These are phyloP conservation scores for Ptychodera flava DNA, from an alignment of 35 echinoderm and acorn worm genomes.

Conservation along the genomic window DNA sequence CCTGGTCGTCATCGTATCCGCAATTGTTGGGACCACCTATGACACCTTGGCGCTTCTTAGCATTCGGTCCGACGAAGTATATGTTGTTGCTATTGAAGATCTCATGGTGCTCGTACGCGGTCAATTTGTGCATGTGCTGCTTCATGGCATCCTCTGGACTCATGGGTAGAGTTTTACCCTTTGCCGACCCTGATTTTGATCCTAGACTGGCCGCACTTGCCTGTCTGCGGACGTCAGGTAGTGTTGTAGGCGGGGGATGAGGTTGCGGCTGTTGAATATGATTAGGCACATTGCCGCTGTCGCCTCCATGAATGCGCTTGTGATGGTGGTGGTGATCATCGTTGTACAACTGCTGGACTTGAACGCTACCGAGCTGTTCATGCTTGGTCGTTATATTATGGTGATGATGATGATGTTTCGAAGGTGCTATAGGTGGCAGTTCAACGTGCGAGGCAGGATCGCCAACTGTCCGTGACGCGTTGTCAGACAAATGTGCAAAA, in stretches of 20 bases:
- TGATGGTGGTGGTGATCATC: slow-evolving; percentile 95
- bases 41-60: slow-evolving; percentile 94
- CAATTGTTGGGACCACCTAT: slow-evolving; percentile 95
- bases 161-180: slow-evolving; percentile 67
- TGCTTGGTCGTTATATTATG: slow-evolving; percentile 81
- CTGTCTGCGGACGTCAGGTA: slow-evolving; percentile 61
- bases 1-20: slow-evolving; percentile 99
- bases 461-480: slow-evolving; percentile 33
- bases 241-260: slow-evolving; percentile 22
- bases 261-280: slow-evolving; percentile 54
- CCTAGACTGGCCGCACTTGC: slow-evolving; percentile 70
- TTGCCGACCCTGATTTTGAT: slow-evolving; percentile 88
- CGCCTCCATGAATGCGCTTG: slow-evolving; percentile 43
- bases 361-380: slow-evolving; percentile 71
- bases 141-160: slow-evolving; percentile 96
- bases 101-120: slow-evolving; percentile 97
- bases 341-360: slow-evolving; percentile 95
- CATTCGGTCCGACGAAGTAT: slow-evolving; percentile 97
- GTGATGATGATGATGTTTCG: slow-evolving; percentile 49
- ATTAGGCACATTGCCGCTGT: slow-evolving; percentile 34
- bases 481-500: slow-evolving; percentile 60
- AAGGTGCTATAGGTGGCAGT: slow-evolving; percentile 89
- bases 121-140: slow-evolving; percentile 97
- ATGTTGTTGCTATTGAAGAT: slow-evolving; percentile 89
- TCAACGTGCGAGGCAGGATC: slow-evolving; percentile 92